Conservation (phyloP, 2,888 invertebrate genomes). For the Bimastos eiseni region DNA sequence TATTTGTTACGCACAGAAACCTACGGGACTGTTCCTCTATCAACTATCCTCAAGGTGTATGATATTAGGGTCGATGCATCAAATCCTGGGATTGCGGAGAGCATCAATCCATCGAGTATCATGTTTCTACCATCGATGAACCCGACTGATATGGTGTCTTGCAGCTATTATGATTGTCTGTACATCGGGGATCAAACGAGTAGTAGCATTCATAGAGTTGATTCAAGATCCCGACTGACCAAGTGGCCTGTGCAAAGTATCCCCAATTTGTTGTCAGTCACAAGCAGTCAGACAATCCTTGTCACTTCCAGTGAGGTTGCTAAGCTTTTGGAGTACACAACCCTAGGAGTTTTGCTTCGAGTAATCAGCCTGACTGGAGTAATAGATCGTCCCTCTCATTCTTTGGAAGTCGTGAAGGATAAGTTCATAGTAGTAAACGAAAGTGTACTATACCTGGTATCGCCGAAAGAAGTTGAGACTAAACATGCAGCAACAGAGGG, state of each 20-base stretch:
- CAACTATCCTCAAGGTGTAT: too few species aligned
- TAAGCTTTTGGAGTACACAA: background rate
- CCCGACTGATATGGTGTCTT: conserved; percentile 4
- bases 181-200: background rate
- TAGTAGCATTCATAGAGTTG: background rate
- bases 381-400: background rate
- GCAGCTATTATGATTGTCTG: background rate
- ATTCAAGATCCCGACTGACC: background rate
- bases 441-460: too few species aligned
- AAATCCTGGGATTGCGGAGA: too few species aligned
- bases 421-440: background rate
- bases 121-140: background rate
- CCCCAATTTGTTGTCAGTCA: background rate
- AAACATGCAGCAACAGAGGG: too few species aligned
- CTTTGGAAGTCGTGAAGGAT: background rate
- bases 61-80: too few species aligned
- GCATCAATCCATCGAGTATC: too few species aligned
- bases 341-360: background rate
- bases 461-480: too few species aligned
- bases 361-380: background rate
- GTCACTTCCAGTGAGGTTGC: background rate
- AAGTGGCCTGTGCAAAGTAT: background rate
- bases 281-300: background rate
- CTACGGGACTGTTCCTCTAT: too few species aligned
- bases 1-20: background rate